These are phyloP conservation scores for Kryptolebias marmoratus DNA, from an alignment of 2,113 vertebrate genomes.

Conservation along the genomic window DNA sequence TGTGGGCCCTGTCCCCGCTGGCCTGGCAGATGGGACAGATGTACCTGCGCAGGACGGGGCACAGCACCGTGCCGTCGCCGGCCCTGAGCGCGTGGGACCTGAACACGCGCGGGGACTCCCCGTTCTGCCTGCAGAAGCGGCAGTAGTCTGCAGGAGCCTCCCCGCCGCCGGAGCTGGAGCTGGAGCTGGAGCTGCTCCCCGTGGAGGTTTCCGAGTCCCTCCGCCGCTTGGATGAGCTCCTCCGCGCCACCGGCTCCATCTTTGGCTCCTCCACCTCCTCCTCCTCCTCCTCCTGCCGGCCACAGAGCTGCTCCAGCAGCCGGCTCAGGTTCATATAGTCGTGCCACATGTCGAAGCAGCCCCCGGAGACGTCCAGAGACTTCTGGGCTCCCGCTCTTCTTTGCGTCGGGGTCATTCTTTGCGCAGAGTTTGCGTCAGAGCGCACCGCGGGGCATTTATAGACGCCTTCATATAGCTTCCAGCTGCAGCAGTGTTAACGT, in stretches of 20 bases:
- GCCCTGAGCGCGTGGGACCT: constrained; percentile 82
- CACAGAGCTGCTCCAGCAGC: constrained; percentile 38
- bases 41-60: constrained; percentile 85
- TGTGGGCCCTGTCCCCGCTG: constrained; percentile 84
- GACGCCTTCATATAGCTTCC: not conserved
- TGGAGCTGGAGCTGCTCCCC: constrained; percentile 32
- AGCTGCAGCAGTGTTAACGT: constrained; percentile 30
- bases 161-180: constrained; percentile 27
- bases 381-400: not conserved
- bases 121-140: constrained; percentile 87
- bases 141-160: constrained; percentile 25
- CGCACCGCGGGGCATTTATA: constrained; percentile 38
- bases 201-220: not conserved
- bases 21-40: constrained; percentile 83
- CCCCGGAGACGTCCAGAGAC: not conserved
- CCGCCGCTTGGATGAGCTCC: not conserved
- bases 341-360: constrained; percentile 73
- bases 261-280: not conserved
- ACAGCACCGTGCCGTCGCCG: constrained; percentile 75
- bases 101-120: constrained; percentile 80
- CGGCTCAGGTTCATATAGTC: constrained; percentile 75
- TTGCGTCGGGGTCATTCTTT: constrained; percentile 11
- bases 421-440: not conserved
- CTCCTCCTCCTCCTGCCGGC: not conserved
- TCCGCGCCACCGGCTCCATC: not conserved